A percentile compares a stretch with the other conserved stretches of the same genome.
phyloP scores from a whole-genome alignment of 1,140 invertebrate species.

The Triops longicaudatus region DNA sequence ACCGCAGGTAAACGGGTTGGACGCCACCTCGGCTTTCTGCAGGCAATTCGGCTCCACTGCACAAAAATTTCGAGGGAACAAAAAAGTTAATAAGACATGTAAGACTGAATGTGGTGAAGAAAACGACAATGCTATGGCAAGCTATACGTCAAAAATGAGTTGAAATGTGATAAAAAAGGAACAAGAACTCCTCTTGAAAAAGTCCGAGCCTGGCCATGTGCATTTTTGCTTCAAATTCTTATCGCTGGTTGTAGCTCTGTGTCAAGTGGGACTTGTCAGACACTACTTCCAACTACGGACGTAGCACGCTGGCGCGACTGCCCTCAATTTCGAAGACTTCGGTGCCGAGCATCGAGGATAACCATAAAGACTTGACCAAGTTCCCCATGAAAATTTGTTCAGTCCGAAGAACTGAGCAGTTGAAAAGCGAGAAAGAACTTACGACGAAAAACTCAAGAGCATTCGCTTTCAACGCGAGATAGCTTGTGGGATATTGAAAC shows the following conservation, averaged over 20 bases:
- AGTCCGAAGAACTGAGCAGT: background rate
- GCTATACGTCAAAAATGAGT: background rate
- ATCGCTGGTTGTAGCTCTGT: background rate
- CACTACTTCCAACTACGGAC: background rate
- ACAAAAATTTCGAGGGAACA: background rate
- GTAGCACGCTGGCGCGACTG: background rate
- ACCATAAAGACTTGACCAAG: background rate
- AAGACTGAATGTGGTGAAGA: background rate
- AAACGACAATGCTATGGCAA: slow-evolving; percentile 7
- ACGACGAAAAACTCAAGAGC: background rate
- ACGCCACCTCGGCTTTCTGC: slow-evolving; percentile 48
- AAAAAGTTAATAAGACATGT: background rate
- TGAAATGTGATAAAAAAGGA: background rate
- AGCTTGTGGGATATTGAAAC: slow-evolving; percentile 5
- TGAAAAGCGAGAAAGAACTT: background rate
- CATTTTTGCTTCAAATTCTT: background rate
- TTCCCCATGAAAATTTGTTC: background rate
- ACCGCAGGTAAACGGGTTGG: slow-evolving; percentile 65
- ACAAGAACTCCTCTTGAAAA: background rate
- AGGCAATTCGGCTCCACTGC: slow-evolving; percentile 28
- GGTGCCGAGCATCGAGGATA: background rate
- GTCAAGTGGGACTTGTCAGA: slow-evolving; percentile 2
- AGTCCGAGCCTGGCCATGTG: background rate
- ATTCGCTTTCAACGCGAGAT: background rate
- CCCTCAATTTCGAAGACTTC: background rate